Evolutionary conservation across 2,113 vertebrate genomes (phyloP), one percentile per base, ranked within the genome.

Genomic region (Meleagris gallopavo): DNA sequence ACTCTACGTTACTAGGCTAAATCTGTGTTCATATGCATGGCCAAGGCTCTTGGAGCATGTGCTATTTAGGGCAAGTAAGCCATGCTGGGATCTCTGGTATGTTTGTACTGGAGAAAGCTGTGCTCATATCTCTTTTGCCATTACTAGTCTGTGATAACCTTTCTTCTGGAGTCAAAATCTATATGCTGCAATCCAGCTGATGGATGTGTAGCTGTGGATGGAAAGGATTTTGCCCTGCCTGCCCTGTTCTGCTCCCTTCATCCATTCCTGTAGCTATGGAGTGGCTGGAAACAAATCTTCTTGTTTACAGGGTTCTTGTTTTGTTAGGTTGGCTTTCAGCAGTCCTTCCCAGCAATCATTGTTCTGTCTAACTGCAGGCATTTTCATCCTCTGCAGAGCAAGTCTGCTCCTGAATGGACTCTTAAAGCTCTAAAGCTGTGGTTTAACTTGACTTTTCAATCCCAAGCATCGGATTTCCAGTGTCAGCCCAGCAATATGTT

Each of bases 251-350:
- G 21, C 41, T 77, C 50, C 36, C 50, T 43, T 40, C 50, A 45
- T 40, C 38, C 2, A 0, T 10, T 60, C 7, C 2, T 32, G 60
- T 52, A 67, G 76, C 5, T 2, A 20, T 2, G 0, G 11, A 18
- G 57, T 2, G 30, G 20, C 52, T 78, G 54, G 60, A 67, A 83
- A 73, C 38, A 27, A 52, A 36, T 25, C 3, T 43, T 17, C 13
- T 29, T 57, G 21, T 8, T 43, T 32, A 5, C 38, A 45, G 48
- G 41, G 27, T 8, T 20, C 60, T 77, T 78, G 58, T 77, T 25
- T 6, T 71, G 58, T 66, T 87, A 38, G 34, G 3, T 34, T 58
- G 58, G 11, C 65, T 45, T 65, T 30, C n/a, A 41, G 24, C 48
- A 71, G 57, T 10, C 52, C 12, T n/a, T 65, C 66, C 73, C 50